A percentile compares a stretch with the other conserved stretches of the same genome.
phyloP scores from a whole-genome alignment of 2,888 invertebrate genomes.

The Palloptera scutellata region DNA sequence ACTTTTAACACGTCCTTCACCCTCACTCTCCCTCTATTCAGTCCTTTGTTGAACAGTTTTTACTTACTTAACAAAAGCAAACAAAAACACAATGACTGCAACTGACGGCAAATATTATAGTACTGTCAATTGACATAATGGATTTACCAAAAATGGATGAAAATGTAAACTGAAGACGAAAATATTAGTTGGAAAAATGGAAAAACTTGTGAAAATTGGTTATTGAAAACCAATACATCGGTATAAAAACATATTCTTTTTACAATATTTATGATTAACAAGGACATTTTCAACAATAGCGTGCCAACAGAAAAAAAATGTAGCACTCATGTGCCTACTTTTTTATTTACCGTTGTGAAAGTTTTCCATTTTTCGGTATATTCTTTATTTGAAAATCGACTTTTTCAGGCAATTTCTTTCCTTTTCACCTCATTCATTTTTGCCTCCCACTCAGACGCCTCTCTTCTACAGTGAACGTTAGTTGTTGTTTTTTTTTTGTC shows the following conservation, averaged over 20 bases:
- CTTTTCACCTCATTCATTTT: too few species aligned
- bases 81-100: slow-evolving; percentile 55
- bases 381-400: neutral
- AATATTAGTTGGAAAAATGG: slow-evolving; percentile 1
- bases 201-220: slow-evolving; percentile 14
- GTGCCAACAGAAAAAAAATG: too few species aligned
- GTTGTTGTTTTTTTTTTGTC: slow-evolving; percentile 26
- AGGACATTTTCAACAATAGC: too few species aligned
- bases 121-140: slow-evolving; percentile 64
- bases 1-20: slow-evolving; percentile 24
- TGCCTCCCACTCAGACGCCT: too few species aligned
- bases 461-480: too few species aligned
- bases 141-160: slow-evolving; percentile 40
- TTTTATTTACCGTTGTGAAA: neutral
- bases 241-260: too few species aligned
- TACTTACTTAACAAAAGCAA: slow-evolving; percentile 41
- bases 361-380: neutral
- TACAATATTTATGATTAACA: too few species aligned
- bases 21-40: slow-evolving; percentile 25
- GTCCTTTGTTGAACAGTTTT: slow-evolving; percentile 27
- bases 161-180: neutral
- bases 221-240: neutral
- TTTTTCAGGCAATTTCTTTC: neutral
- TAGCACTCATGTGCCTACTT: too few species aligned
- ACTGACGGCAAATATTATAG: slow-evolving; percentile 64